Conservation (phyloP, 2,888 invertebrate species). For the Andrena fulva region DNA sequence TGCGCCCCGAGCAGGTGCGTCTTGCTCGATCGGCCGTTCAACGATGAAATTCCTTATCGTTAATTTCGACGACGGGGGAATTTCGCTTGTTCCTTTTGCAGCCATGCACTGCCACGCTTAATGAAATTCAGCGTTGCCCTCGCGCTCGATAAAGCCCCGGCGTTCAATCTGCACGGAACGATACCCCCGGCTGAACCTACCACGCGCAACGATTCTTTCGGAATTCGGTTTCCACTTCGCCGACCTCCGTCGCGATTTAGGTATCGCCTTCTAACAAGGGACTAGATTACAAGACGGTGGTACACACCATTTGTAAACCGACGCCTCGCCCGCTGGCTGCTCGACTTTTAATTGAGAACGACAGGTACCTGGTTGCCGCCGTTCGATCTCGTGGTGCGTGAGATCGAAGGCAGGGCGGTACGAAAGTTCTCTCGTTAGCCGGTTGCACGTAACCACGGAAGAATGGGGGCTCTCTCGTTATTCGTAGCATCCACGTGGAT, state of each 20-base stretch:
- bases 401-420: too few relatives aligned
- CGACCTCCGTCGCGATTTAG: neutral
- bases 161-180: conserved; percentile 27
- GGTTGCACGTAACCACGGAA: neutral
- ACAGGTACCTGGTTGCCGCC: neutral
- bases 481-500: neutral
- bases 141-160: conserved; percentile 17
- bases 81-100: neutral
- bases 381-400: neutral
- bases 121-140: conserved; percentile 45
- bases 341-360: conserved; percentile 4
- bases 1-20: neutral
- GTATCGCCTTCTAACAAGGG: neutral
- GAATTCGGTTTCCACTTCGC: conserved; percentile 16
- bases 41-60: conserved; percentile 52
- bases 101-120: conserved; percentile 9
- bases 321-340: neutral
- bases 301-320: neutral
- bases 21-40: conserved; percentile 28
- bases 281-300: neutral
- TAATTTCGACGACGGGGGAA: conserved; percentile 34
- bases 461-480: neutral
- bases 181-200: neutral
- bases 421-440: neutral
- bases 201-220: neutral